Conservation (phyloP, 2,797 vertebrate genomes). For the Arremon brunneinucha region DNA sequence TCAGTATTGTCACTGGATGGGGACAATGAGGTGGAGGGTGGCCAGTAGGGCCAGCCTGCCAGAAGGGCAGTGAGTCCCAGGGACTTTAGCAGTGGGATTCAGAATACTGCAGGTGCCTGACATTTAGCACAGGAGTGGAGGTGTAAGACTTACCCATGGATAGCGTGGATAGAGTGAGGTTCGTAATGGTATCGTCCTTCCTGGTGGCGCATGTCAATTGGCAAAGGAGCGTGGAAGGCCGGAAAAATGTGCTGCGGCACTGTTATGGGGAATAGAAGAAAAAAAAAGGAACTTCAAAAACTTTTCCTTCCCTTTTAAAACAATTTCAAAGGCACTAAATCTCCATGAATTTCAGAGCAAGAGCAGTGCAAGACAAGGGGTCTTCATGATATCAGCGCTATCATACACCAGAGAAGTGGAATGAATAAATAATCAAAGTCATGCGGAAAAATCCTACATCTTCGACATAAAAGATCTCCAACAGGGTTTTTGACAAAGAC, state of each 20-base stretch:
- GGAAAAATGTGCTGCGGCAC: conserved; percentile 91
- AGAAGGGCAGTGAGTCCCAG: not conserved
- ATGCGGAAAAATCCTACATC: conserved; percentile 88
- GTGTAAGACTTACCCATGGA: conserved; percentile 88
- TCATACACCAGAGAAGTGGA: conserved; percentile 86
- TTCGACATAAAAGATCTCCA: conserved; percentile 92
- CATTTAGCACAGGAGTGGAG: not conserved
- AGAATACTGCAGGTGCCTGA: rapidly evolving
- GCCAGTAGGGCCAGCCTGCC: not conserved
- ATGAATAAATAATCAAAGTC: conserved; percentile 98
- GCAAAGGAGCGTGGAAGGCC: conserved; percentile 91
- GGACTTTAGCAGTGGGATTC: not conserved
- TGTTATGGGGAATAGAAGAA: conserved; percentile 70
- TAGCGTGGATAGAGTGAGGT: conserved; percentile 87
- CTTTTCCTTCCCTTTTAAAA: conserved; percentile 71
- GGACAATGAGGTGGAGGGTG: not conserved
- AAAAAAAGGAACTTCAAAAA: conserved; percentile 72
- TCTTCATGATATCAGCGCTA: conserved; percentile 80
- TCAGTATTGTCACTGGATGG: not conserved
- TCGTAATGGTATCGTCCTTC: conserved; percentile 97
- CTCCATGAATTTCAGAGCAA: conserved; percentile 82
- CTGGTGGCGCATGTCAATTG: conserved; percentile 94
- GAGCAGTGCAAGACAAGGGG: conserved; percentile 76
- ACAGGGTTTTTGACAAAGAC: conserved; percentile 90
- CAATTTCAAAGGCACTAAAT: conserved; percentile 85